A percentile compares a stretch with the other conserved stretches of the same genome.
These are phyloP conservation scores for Anolis apletophallus DNA, from an alignment of 2,797 vertebrate genomes.

Conservation along the genomic window DNA sequence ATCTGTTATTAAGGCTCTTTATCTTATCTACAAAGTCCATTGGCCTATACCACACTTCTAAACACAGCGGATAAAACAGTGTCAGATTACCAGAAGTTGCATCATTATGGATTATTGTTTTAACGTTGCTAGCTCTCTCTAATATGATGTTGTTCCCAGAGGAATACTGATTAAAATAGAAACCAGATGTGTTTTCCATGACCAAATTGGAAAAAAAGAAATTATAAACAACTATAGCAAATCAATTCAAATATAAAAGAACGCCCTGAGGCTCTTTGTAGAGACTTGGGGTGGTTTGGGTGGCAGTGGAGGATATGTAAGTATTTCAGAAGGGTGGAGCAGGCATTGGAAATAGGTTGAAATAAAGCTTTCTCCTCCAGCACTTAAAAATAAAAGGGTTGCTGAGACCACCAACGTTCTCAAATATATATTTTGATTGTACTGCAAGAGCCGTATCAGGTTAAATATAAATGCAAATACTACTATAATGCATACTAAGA, in stretches of 20 bases:
- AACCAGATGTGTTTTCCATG: slow-evolving; percentile 82
- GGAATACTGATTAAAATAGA: slow-evolving; percentile 82
- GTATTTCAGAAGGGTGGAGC: slow-evolving; percentile 59
- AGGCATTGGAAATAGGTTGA: slow-evolving; percentile 44
- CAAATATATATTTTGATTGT: slow-evolving; percentile 58
- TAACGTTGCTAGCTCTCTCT: slow-evolving; percentile 80
- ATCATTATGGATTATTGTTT: slow-evolving; percentile 81
- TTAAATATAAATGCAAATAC: slow-evolving; percentile 29
- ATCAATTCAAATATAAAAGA: slow-evolving; percentile 78
- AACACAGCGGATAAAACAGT: slow-evolving; percentile 76
- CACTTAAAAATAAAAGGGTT: slow-evolving; percentile 30
- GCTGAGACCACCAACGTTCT: slow-evolving; percentile 53
- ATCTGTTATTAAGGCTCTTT: slow-evolving; percentile 54
- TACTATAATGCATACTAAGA: not conserved
- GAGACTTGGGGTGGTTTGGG: slow-evolving; percentile 51
- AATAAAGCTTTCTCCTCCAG: slow-evolving; percentile 22
- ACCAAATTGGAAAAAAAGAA: slow-evolving; percentile 75
- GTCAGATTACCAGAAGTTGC: slow-evolving; percentile 80
- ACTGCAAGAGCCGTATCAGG: slow-evolving; percentile 31
- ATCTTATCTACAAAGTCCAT: slow-evolving; percentile 68
- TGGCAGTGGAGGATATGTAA: slow-evolving; percentile 15
- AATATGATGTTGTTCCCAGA: slow-evolving; percentile 79
- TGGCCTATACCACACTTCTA: slow-evolving; percentile 72
- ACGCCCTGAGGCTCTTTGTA: slow-evolving; percentile 68
- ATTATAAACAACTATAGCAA: slow-evolving; percentile 77